Percentiles rank a stretch among this genome's conserved stretches.
Conservation (phyloP, 2,888 invertebrate species). For the Aphodius granarius region DNA sequence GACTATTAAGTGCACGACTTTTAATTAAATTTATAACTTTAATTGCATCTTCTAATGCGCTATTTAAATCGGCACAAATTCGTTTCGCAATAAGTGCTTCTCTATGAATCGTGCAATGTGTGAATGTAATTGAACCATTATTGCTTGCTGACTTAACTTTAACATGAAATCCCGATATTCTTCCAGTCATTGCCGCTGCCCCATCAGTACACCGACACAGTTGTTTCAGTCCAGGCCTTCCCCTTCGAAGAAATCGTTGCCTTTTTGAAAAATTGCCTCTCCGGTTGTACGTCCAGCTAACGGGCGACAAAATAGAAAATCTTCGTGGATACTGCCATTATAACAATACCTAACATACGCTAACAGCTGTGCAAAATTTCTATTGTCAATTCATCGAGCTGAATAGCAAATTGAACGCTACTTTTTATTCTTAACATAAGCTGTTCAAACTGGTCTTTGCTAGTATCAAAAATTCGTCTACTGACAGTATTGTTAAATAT, state of each 20-base stretch:
- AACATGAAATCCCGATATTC: slow-evolving; percentile 6
- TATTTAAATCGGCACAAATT: background rate
- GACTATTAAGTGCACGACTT: background rate
- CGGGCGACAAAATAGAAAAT: slow-evolving; percentile 7
- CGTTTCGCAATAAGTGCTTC: background rate
- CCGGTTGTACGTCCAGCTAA: background rate
- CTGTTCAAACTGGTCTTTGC: no score
- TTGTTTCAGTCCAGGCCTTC: background rate
- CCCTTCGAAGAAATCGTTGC: background rate
- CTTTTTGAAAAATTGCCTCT: background rate
- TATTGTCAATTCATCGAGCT: no score
- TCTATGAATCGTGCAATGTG: slow-evolving; percentile 2
- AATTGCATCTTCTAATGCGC: background rate
- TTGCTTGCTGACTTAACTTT: background rate
- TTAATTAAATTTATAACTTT: slow-evolving; percentile 4
- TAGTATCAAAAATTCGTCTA: no score
- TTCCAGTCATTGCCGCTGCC: slow-evolving; percentile 7
- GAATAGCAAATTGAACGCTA: no score
- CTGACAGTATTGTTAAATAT: no score
- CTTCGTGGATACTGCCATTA: no score
- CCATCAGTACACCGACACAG: background rate
- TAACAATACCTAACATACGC: no score
- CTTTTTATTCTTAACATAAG: no score
- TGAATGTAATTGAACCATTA: no score
- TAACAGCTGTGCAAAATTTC: no score